These are phyloP conservation scores for Perccottus glenii DNA, from an alignment of 2,113 vertebrate genomes.

Conservation along the genomic window DNA sequence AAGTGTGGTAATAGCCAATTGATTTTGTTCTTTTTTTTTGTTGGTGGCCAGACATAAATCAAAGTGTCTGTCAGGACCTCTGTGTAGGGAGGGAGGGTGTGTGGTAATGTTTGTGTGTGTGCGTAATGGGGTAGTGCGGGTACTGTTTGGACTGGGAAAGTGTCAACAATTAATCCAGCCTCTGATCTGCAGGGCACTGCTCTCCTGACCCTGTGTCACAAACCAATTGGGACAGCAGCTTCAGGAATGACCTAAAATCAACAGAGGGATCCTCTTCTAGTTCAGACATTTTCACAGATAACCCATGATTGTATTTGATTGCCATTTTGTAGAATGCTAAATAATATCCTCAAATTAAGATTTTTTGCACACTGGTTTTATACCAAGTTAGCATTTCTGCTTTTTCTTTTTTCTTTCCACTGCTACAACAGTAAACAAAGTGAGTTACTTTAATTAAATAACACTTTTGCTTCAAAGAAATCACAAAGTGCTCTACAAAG, in stretches of 20 bases:
- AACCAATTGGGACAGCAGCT: slow-evolving; percentile 57
- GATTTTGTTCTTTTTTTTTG: slow-evolving; percentile 96
- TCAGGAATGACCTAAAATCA: slow-evolving; percentile 51
- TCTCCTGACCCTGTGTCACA: slow-evolving; percentile 70
- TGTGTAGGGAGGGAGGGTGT: slow-evolving; percentile 47
- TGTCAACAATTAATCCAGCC: slow-evolving; percentile 93
- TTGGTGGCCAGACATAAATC: slow-evolving; percentile 96
- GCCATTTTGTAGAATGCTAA: background rate
- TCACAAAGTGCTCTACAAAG: too few relatives aligned
- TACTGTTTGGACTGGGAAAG: slow-evolving; percentile 87
- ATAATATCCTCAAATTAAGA: background rate
- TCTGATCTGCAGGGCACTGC: slow-evolving; percentile 80
- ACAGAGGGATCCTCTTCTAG: slow-evolving; percentile 23
- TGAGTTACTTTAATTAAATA: too few relatives aligned
- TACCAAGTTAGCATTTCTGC: too few relatives aligned
- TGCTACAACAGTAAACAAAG: too few relatives aligned
- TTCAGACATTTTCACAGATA: slow-evolving; percentile 3
- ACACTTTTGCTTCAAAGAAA: too few relatives aligned
- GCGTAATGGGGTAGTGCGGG: slow-evolving; percentile 66
- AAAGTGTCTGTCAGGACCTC: slow-evolving; percentile 87
- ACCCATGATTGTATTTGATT: background rate
- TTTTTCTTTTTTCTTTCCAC: too few relatives aligned
- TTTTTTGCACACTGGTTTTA: too few relatives aligned
- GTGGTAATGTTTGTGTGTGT: slow-evolving; percentile 44
- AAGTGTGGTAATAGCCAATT: slow-evolving; percentile 98